A percentile compares a stretch with the other conserved stretches of the same genome.
These are phyloP conservation scores for Drosophila ananassae DNA, from an alignment of 1,140 invertebrate genomes.

Conservation along the genomic window DNA sequence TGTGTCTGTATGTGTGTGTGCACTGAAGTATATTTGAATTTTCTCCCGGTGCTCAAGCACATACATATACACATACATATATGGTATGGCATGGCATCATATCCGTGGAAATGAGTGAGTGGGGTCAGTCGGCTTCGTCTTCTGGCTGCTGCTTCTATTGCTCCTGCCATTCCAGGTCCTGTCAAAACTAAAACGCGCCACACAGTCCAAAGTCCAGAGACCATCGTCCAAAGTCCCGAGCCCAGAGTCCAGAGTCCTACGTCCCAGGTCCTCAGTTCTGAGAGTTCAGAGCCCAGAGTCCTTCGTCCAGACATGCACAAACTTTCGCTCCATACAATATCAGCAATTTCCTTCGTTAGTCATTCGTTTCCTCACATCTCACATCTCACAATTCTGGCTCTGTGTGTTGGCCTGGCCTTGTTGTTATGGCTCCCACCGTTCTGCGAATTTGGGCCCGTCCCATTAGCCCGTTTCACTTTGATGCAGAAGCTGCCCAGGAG, in stretches of 20 bases:
- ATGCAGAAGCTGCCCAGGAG: slow-evolving; percentile 58
- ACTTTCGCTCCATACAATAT: slow-evolving; percentile 81
- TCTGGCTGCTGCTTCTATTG: slow-evolving; percentile 41
- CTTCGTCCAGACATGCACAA: slow-evolving; percentile 65
- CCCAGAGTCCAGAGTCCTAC: slow-evolving; percentile 31
- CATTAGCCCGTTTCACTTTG: slow-evolving; percentile 76
- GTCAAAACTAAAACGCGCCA: slow-evolving; percentile 77
- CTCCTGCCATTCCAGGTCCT: slow-evolving; percentile 63
- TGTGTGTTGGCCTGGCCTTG: slow-evolving; percentile 36
- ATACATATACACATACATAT: slow-evolving; percentile 6
- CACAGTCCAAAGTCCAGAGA: slow-evolving; percentile 6
- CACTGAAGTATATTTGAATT: slow-evolving; percentile 56
- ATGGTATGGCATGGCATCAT: slow-evolving; percentile 24
- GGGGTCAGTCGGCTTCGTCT: slow-evolving; percentile 37
- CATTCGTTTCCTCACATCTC: slow-evolving; percentile 77
- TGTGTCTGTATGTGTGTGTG: slow-evolving; percentile 3
- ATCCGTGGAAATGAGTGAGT: slow-evolving; percentile 19
- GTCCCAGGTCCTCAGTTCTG: slow-evolving; percentile 14
- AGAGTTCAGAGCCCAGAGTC: slow-evolving; percentile 7
- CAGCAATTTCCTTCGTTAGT: slow-evolving; percentile 82
- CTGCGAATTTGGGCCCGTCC: slow-evolving; percentile 59
- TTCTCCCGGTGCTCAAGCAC: slow-evolving; percentile 32
- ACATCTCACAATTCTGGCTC: slow-evolving; percentile 20
- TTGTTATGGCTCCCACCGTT: slow-evolving; percentile 73
- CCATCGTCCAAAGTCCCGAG: not conserved